Evolutionary conservation across 2,113 vertebrate genomes (phyloP), one percentile per base, ranked within the genome.

Genomic region (Corapipo altera): DNA sequence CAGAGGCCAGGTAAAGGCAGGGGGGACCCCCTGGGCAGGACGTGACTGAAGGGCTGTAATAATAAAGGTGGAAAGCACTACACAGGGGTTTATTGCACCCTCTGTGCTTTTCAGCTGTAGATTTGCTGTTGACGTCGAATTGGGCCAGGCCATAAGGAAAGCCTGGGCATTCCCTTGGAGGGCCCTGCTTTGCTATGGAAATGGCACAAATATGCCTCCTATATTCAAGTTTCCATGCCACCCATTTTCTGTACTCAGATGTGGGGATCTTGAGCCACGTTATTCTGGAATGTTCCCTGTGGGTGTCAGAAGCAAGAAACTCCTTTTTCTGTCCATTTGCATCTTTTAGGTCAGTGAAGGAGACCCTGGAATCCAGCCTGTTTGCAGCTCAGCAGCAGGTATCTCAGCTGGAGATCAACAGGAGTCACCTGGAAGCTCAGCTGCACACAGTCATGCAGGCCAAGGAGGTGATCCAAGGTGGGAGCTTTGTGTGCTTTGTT

Each of bases 401-500:
- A 23, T 98, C 98, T 20, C 92, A 97, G 88, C 72, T 97, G 33
- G 98, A 99, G 85, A 95, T 99, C 41, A 86, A 97, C 71, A 96
- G 88, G 62, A 95, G 93, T 64, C 98, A 99, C 65, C 96, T 98
- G 61, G 96, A 98, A 64, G 92, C 98, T n/a, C 98, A 98, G 49
- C 77, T 99, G 46, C 75, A 97, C 23, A 91, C 97, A 39, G 86
- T 99, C 65, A 96, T 75, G 4, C 98, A 98, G 96, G 97, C 98
- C 95, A 99, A 98, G 84, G 97, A 98, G 24, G 97, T 97, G 9
- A 96, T 99, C 44, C 97, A 98, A 58, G 99, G 99, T 99, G 69
- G 97, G 97, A 93, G 30, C 19, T 37, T 58, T 10, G 0, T 65
- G 59, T 46, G 32, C 35, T 48, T 58, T 81, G 30, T 14, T 41